Conservation (phyloP, 2,888 invertebrate species). For the Volucella inanis region DNA sequence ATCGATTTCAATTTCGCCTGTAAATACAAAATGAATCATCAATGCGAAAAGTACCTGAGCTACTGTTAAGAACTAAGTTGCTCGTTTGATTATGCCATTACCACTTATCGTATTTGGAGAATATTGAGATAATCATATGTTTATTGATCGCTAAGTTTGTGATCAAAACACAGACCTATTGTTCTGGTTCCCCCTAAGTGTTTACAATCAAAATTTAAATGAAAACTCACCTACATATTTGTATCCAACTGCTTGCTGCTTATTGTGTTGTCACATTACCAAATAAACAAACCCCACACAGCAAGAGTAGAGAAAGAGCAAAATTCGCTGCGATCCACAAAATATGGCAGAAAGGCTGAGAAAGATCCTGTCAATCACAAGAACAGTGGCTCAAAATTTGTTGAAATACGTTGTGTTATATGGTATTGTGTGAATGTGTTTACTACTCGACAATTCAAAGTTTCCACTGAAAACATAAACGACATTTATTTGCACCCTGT, state of each 20-base stretch:
- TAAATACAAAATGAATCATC: constrained; percentile 54
- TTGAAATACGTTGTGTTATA: constrained; percentile 29
- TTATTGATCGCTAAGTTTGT: too few species aligned
- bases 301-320: constrained; percentile 34
- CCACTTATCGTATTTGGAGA: constrained; percentile 45
- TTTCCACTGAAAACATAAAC: constrained; percentile 40
- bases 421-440: constrained; percentile 14
- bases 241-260: constrained; percentile 1
- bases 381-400: constrained; percentile 51
- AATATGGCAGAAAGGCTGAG: constrained; percentile 59
- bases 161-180: too few species aligned
- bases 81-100: constrained; percentile 26
- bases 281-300: constrained; percentile 45
- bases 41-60: constrained; percentile 15
- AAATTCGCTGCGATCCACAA: constrained; percentile 13
- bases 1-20: constrained; percentile 32
- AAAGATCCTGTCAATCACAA: constrained; percentile 19
- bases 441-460: constrained; percentile 5
- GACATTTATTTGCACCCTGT: constrained; percentile 22
- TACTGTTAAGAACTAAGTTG: constrained; percentile 48
- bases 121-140: too few species aligned
- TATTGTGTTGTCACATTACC: constrained; percentile 27
- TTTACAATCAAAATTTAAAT: too few species aligned
- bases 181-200: too few species aligned
- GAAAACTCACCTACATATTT: constrained; percentile 16